Evolutionary conservation across 2,113 vertebrate species (phyloP).

Genomic region (Fukomys damarensis): DNA sequence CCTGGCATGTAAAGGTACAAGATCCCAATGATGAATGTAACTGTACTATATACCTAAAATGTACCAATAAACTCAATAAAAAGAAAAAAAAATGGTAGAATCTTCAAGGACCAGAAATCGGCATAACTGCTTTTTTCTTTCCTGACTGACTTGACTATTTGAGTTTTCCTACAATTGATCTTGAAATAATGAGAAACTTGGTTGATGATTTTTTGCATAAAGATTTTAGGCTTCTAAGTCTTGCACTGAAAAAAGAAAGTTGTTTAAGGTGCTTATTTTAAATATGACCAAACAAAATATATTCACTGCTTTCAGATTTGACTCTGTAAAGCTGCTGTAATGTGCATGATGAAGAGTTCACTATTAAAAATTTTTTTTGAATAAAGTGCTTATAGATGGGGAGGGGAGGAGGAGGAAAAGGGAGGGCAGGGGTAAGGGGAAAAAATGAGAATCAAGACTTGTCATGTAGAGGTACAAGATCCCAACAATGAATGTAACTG

Average conservation of each 20-base stretch:
- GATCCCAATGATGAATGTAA: no score
- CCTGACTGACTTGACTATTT: neutral
- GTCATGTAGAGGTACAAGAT: no score
- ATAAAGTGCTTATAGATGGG: no score
- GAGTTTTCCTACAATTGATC: neutral
- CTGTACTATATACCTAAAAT: no score
- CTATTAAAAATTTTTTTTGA: neutral
- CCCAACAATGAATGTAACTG: no score
- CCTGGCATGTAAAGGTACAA: no score
- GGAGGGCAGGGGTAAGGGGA: no score
- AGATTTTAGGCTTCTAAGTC: neutral
- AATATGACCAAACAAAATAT: constrained; percentile 41
- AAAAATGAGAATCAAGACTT: no score
- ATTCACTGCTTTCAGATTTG: neutral
- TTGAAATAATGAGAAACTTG: constrained; percentile 40
- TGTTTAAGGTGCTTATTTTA: constrained; percentile 32
- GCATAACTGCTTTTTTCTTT: neutral
- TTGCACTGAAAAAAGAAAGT: neutral
- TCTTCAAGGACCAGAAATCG: neutral
- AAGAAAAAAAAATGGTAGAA: neutral
- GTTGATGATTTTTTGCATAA: neutral
- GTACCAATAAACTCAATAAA: no score
- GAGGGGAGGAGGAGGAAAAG: no score
- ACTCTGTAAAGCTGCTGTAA: neutral
- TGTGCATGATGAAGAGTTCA: neutral